Conservation (phyloP, 2,888 invertebrate genomes). For the Corbicula japonica region DNA sequence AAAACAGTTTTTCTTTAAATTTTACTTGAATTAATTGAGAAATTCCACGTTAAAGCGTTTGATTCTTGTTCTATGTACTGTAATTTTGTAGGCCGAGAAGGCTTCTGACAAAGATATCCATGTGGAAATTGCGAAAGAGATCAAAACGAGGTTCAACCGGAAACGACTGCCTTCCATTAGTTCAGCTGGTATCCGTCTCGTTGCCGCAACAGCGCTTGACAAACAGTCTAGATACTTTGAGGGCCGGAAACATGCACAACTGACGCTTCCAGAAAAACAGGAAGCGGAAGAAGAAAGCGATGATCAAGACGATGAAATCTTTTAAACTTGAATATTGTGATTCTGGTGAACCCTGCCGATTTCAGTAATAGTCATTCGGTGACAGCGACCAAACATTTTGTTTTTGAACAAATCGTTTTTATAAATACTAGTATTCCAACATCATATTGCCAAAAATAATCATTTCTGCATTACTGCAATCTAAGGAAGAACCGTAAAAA, state of each 20-base stretch:
- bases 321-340: conserved; percentile 10
- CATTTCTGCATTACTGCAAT: no score
- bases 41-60: not conserved
- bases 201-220: conserved; percentile 84
- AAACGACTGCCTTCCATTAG: conserved; percentile 83
- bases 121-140: conserved; percentile 83
- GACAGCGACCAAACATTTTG: no score
- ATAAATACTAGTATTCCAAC: no score
- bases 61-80: not conserved
- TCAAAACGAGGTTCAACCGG: conserved; percentile 85
- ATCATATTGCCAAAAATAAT: no score
- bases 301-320: conserved; percentile 33
- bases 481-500: no score
- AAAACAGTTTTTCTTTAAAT: not conserved
- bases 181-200: conserved; percentile 85
- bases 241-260: conserved; percentile 74
- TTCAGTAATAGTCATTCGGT: no score
- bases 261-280: conserved; percentile 62
- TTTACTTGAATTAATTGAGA: not conserved
- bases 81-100: conserved; percentile 82
- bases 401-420: no score
- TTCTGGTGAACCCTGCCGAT: no score
- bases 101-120: conserved; percentile 86
- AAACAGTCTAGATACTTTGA: conserved; percentile 84
- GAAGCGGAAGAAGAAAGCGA: conserved; percentile 1